Conservation (phyloP, 2,888 invertebrate species). For the Choristoneura rosaceana region DNA sequence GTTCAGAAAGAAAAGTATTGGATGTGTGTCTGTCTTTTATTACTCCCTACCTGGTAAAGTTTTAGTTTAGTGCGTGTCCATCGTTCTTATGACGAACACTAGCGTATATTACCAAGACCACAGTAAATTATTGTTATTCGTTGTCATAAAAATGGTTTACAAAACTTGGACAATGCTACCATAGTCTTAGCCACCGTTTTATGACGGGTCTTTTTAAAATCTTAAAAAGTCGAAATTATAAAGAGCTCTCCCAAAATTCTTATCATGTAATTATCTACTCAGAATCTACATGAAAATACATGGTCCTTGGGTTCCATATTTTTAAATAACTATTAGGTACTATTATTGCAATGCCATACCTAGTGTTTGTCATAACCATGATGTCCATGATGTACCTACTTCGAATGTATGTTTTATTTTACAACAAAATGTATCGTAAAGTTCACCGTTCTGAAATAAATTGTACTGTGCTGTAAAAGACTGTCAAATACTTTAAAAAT, state of each 20-base stretch:
- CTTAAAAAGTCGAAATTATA: too few species aligned
- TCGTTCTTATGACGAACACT: conserved; percentile 3
- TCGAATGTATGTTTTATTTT: too few species aligned
- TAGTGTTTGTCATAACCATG: neutral
- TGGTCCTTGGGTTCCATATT: too few species aligned
- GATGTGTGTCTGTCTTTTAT: conserved; percentile 6
- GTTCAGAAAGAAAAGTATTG: neutral
- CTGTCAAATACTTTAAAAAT: too few species aligned
- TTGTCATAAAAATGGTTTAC: neutral
- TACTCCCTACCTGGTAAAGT: neutral
- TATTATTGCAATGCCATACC: neutral
- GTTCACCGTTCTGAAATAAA: too few species aligned
- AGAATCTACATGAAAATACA: too few species aligned
- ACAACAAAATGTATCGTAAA: too few species aligned
- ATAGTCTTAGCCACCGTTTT: too few species aligned
- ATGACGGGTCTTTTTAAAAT: neutral
- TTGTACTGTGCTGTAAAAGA: too few species aligned
- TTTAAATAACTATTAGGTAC: neutral
- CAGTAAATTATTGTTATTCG: neutral
- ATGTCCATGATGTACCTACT: too few species aligned
- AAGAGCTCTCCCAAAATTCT: too few species aligned
- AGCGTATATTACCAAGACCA: neutral
- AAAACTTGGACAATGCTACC: neutral
- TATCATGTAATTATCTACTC: too few species aligned
- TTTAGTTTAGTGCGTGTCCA: neutral